Evolutionary conservation across 1,140 invertebrate genomes (phyloP).

Genomic region (Papilio dardanus): DNA sequence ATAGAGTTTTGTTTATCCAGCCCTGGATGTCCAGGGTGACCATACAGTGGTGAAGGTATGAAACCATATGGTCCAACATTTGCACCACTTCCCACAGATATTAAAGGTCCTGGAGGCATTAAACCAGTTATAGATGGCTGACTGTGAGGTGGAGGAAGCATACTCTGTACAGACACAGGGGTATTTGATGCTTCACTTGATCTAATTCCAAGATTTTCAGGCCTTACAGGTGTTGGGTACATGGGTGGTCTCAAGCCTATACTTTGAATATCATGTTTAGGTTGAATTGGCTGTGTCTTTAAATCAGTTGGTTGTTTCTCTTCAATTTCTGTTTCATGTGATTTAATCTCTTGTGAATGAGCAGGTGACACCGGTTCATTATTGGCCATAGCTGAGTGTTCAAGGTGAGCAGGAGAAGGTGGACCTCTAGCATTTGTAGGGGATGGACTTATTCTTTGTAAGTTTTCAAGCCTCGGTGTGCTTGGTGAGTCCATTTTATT

Average conservation of each 20-base stretch:
- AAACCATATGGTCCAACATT: constrained; percentile 82
- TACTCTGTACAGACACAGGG: constrained; percentile 64
- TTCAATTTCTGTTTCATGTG: constrained; percentile 70
- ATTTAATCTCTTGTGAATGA: constrained; percentile 72
- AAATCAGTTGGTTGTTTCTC: constrained; percentile 77
- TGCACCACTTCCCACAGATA: constrained; percentile 81
- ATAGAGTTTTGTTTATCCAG: constrained; percentile 74
- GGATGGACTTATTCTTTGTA: constrained; percentile 75
- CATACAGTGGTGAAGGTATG: constrained; percentile 77
- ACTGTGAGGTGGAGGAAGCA: constrained; percentile 76
- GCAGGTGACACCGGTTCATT: constrained; percentile 74
- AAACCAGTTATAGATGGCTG: constrained; percentile 82
- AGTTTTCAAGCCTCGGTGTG: constrained; percentile 67
- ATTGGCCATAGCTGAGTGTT: constrained; percentile 73
- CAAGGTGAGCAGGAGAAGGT: constrained; percentile 71
- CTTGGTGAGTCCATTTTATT: constrained; percentile 74
- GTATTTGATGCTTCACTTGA: constrained; percentile 60
- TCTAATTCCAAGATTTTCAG: constrained; percentile 74
- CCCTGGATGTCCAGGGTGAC: constrained; percentile 63
- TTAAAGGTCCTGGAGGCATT: constrained; percentile 82
- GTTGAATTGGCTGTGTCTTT: constrained; percentile 69
- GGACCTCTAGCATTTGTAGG: constrained; percentile 69
- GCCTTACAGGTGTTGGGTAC: constrained; percentile 74
- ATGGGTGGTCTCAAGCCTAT: constrained; percentile 70
- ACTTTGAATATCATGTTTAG: constrained; percentile 72